phyloP scores from a whole-genome alignment of 2,113 vertebrate genomes.

The Psittacula cyanocephala region DNA sequence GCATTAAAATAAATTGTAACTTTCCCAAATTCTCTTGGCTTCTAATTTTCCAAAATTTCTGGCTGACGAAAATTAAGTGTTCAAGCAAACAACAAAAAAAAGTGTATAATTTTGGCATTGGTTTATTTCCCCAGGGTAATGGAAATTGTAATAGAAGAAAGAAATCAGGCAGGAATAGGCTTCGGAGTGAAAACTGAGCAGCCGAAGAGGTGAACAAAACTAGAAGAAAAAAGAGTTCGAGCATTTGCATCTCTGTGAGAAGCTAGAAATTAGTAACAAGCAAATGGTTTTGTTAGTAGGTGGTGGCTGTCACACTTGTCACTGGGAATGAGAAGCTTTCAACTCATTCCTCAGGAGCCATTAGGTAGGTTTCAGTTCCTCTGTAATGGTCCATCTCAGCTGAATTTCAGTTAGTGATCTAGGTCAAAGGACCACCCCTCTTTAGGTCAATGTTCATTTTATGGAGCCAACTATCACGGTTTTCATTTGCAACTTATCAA shows the following conservation, averaged over 20 bases:
- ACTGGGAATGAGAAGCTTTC: not conserved
- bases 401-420: not conserved
- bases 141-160: not conserved
- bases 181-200: not conserved
- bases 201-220: not conserved
- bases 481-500: not conserved
- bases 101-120: not conserved
- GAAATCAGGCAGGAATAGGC: not conserved
- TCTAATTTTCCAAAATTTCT: not conserved
- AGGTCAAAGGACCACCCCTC: not conserved
- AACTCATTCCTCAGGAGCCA: not conserved
- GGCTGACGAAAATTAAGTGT: not conserved
- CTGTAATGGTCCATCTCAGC: not conserved
- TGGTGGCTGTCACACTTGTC: not conserved
- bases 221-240: not conserved
- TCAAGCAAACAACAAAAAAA: not conserved
- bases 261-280: not conserved
- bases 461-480: not conserved
- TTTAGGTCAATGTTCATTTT: not conserved
- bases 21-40: not conserved
- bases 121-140: not conserved
- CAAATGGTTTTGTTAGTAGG: not conserved
- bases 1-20: not conserved
- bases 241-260: not conserved
- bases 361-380: not conserved